Percentiles rank a stretch among this genome's conserved stretches.
phyloP scores from a whole-genome alignment of 2,888 invertebrate genomes.

The Pemphredon lugubris region DNA sequence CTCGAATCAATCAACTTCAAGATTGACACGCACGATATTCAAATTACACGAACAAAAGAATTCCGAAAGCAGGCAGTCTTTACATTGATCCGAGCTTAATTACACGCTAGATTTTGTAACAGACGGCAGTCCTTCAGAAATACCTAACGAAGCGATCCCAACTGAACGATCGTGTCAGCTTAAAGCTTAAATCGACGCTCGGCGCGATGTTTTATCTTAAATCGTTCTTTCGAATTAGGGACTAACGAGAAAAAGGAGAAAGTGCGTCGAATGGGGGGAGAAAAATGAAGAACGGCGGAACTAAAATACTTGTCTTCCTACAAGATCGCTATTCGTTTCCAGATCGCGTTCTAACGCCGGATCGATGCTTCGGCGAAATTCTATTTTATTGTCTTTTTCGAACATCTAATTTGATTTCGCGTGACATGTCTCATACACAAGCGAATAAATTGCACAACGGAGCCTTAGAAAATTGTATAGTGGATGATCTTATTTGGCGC shows the following conservation, averaged over 20 bases:
- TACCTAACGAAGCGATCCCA: constrained; percentile 31
- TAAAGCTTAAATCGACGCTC: constrained; percentile 41
- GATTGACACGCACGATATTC: not conserved
- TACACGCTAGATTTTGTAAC: constrained; percentile 4
- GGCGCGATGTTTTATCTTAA: constrained; percentile 42
- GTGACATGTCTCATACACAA: no score
- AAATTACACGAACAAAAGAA: not conserved
- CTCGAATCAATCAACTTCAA: no score
- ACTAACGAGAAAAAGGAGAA: constrained; percentile 5
- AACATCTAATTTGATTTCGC: no score
- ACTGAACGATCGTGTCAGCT: constrained; percentile 44
- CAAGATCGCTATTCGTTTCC: no score
- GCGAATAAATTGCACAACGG: no score
- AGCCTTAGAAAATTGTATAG: no score
- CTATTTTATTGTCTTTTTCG: no score
- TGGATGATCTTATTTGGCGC: no score
- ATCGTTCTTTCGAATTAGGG: constrained; percentile 32
- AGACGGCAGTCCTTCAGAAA: constrained; percentile 8
- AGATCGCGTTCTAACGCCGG: no score
- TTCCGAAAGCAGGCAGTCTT: not conserved
- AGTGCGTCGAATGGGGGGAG: not conserved
- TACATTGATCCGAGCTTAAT: constrained; percentile 1
- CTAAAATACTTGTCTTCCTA: no score
- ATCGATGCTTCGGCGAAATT: no score
- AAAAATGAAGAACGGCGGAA: not conserved